Evolutionary conservation across 2,888 invertebrate genomes (phyloP), one percentile per base, ranked within the genome.

Genomic region (Dyspetes luteomarginatus): DNA sequence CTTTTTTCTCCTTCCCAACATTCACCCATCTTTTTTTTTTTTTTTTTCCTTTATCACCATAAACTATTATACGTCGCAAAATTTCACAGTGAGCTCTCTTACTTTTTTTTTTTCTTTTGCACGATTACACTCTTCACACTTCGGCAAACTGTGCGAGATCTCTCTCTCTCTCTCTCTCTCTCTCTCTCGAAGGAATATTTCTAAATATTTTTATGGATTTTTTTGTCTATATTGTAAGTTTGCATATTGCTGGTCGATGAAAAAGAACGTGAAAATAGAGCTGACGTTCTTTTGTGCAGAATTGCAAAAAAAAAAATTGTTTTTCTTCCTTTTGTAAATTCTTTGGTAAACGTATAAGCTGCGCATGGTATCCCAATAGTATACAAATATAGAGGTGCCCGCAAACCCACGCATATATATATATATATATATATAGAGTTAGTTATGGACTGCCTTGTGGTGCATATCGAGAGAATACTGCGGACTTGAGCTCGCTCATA

Each of bases 401-500:
- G 12, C 4, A 36, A 9, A 36, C 9, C 36, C 7, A 36, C 7
- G 24, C n/a, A 3, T 7, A 52, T 52, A n/a, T 52, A 12, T 52
- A 52, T 52, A 36, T 2, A 36, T 48, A 45, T 45, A 45, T 45
- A 48, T 4, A 52, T 56, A 15, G 36, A 12, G 36, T n/a, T 12
- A 36, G 12, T 36, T 2, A 12, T 36, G 36, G 7, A 36, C 48
- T 5, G 17, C 17, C 48, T n/a, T 48, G 19, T n/a, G 17, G 2
- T 48, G 15, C 48, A 48, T 48, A 17, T 48, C 48, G 48, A 48
- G 48, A 17, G 15, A 48, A 48, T 15, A 17, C 15, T 5, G 48
- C 5, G 5, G 73, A n/a, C 26, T 28, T 17, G 55, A 64, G 45
- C 26, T 43, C 22, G 64, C 19, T 64, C 64, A 55, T n/a, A n/a